These are phyloP conservation scores for Porites cylindrica DNA, from an alignment of 92 coral and sea anemone genomes.

Conservation along the genomic window DNA sequence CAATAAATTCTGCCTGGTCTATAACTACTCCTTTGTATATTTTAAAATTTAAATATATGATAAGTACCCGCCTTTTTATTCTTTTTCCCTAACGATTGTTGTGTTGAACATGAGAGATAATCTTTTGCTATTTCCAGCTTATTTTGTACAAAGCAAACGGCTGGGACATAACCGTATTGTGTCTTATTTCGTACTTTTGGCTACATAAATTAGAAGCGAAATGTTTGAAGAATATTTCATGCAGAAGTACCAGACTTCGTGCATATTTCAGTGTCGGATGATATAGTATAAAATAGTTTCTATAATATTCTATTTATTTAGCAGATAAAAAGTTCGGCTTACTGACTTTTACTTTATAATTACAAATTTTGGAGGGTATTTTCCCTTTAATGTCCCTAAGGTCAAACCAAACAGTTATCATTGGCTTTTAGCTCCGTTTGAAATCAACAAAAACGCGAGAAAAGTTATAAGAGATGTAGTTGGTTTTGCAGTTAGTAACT, in stretches of 20 bases:
- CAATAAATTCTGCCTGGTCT: neutral
- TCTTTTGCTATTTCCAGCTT: neutral
- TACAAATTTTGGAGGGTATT: too few relatives aligned
- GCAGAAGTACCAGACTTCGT: constrained; percentile 29
- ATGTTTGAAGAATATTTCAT: neutral
- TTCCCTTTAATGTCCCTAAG: too few relatives aligned
- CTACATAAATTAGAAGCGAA: constrained; percentile 14
- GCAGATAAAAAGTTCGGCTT: neutral
- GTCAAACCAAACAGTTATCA: neutral
- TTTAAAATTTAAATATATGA: neutral
- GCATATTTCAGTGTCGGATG: neutral
- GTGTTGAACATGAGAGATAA: too few relatives aligned
- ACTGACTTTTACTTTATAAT: neutral
- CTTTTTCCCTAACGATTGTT: neutral
- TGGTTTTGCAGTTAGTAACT: too few relatives aligned
- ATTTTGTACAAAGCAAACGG: neutral
- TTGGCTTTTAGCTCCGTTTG: too few relatives aligned
- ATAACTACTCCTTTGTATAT: neutral
- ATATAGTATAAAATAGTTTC: constrained; percentile 8
- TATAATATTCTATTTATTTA: neutral
- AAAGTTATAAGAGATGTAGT: too few relatives aligned
- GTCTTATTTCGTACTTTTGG: neutral
- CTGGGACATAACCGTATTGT: too few relatives aligned
- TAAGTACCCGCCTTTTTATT: neutral
- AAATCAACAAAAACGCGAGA: too few relatives aligned